Evolutionary conservation across 2,113 vertebrate genomes (phyloP), one percentile per base, ranked within the genome.

Genomic region (Emydocephalus ijimae): DNA sequence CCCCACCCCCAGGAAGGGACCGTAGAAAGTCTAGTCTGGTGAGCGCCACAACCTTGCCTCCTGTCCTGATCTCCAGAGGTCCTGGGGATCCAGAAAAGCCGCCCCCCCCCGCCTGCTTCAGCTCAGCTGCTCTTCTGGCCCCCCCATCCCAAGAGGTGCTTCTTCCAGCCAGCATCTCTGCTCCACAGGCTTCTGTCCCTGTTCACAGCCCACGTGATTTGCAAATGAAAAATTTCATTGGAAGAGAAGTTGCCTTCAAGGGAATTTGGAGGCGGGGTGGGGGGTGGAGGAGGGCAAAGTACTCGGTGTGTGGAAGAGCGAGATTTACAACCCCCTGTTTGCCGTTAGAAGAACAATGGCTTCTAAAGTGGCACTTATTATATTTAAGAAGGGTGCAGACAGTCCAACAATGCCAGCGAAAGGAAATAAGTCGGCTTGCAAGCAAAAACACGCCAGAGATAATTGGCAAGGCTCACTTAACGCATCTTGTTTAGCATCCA

Each of bases 161-260:
- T 5, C 43, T 86, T 86, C 39, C 1, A 15, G 43, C 39, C 39
- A 26, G 43, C 85, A 21, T 23, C 20, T 48, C 43, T 45, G 81
- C 39, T 45, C 1, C 39, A 6, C 39, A 39, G 9, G 39, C 21
- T 85, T 0, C 43, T 85, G 20, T 97, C 97, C 96, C 95, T 94
- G 95, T 96, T 96, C 91, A 94, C 92, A 97, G 96, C 92, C 93
- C 97, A 97, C 96, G 96, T 97, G 96, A 97, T 98, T 97, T 97
- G 96, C 97, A 97, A 96, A 97, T 96, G 97, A 97, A 97, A 97
- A 96, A 95, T 96, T 95, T 97, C 96, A 97, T 96, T 94, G 93
- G 96, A 94, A 95, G 92, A 57, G 90, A 93, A 91, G 59, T 95
- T 50, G 96, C 96, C 96, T 96, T 97, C 93, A n/a, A 9, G 97